phyloP scores from a whole-genome alignment of 2,113 vertebrate species.

The Antennarius striatus region DNA sequence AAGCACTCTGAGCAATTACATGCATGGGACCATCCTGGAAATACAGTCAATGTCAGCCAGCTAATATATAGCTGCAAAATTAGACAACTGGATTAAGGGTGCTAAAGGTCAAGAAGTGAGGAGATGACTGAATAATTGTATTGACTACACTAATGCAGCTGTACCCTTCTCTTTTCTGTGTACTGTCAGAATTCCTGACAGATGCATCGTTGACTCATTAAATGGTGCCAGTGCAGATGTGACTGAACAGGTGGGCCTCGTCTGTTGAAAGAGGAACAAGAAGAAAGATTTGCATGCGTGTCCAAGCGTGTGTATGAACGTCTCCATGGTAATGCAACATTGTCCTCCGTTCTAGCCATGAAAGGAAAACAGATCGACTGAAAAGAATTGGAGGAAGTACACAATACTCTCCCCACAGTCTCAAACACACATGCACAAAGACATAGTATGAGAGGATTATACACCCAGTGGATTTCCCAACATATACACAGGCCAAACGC shows the following conservation, averaged over 20 bases:
- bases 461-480: constrained; percentile 27
- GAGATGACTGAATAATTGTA: neutral
- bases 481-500: constrained; percentile 23
- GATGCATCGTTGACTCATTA: constrained; percentile 32
- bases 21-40: no score
- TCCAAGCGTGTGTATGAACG: constrained; percentile 12
- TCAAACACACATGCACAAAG: constrained; percentile 24
- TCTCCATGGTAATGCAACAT: constrained; percentile 36
- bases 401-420: constrained; percentile 51
- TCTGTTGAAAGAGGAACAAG: constrained; percentile 42
- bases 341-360: constrained; percentile 37
- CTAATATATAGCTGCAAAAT: no score
- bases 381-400: constrained; percentile 67
- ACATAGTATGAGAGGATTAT: constrained; percentile 58
- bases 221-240: constrained; percentile 42
- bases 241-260: constrained; percentile 45
- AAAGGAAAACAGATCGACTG: constrained; percentile 46
- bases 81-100: no score
- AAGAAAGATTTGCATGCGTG: constrained; percentile 34
- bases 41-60: no score
- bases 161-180: no score
- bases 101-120: constrained; percentile 3
- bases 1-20: no score
- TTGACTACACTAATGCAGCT: no score
- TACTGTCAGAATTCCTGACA: constrained; percentile 6